These are phyloP conservation scores for Strix uralensis DNA, from an alignment of 2,113 vertebrate species.

Conservation along the genomic window DNA sequence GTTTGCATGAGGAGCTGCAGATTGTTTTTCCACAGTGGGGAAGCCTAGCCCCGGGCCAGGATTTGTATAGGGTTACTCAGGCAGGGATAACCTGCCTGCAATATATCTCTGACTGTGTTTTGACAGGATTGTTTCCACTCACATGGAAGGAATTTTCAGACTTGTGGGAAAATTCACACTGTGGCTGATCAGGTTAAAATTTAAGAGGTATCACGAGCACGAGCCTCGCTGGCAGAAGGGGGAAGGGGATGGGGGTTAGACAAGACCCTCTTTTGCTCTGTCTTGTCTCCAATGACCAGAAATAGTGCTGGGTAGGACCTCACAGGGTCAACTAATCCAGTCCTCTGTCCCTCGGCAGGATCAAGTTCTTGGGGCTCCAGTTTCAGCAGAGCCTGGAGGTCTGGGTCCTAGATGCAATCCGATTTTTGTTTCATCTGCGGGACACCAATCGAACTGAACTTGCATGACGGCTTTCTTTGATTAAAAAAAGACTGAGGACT, in stretches of 20 bases:
- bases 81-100: background rate
- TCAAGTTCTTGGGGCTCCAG: background rate
- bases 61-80: background rate
- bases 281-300: background rate
- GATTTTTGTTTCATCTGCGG: background rate
- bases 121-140: background rate
- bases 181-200: background rate
- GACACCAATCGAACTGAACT: background rate
- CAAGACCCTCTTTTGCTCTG: background rate
- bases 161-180: background rate
- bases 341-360: background rate
- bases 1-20: background rate
- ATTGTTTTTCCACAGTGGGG: fast-evolving
- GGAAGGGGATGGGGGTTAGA: background rate
- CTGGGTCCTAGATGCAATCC: background rate
- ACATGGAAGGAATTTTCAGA: background rate
- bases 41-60: background rate
- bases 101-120: background rate
- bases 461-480: background rate
- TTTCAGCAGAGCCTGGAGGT: background rate
- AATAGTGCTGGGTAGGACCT: background rate
- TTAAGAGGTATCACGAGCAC: fast-evolving
- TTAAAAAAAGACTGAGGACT: background rate
- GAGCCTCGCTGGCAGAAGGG: background rate
- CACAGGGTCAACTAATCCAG: background rate